Evolutionary conservation across 2,113 vertebrate species (phyloP).

Genomic region (Phaetusa simplex): DNA sequence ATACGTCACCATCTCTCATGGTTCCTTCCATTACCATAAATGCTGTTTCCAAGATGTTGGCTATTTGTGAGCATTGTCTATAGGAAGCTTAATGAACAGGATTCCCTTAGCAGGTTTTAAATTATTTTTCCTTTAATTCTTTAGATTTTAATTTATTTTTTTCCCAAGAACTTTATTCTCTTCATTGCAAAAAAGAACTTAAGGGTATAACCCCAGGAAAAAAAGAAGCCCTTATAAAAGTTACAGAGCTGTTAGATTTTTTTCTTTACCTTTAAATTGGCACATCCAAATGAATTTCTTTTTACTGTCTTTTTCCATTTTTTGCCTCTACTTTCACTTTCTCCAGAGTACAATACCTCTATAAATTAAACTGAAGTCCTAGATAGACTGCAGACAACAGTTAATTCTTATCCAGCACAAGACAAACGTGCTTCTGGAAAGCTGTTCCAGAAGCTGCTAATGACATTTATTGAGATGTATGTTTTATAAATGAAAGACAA

Average conservation of each 20-base stretch:
- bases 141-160: neutral
- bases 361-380: neutral
- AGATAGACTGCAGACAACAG: neutral
- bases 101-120: neutral
- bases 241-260: neutral
- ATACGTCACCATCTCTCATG: neutral
- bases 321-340: neutral
- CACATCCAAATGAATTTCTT: neutral
- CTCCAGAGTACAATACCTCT: neutral
- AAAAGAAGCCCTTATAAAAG: neutral
- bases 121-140: neutral
- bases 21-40: neutral
- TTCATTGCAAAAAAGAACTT: neutral
- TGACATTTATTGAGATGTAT: neutral
- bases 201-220: neutral
- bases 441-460: neutral
- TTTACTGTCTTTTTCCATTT: neutral
- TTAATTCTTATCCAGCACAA: neutral
- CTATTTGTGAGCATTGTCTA: neutral
- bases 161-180: neutral
- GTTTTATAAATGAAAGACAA: neutral
- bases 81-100: neutral
- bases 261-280: neutral
- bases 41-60: neutral
- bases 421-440: neutral